Evolutionary conservation across 2,113 vertebrate genomes (phyloP), one percentile per base, ranked within the genome.

Genomic region (Blennius ocellaris): DNA sequence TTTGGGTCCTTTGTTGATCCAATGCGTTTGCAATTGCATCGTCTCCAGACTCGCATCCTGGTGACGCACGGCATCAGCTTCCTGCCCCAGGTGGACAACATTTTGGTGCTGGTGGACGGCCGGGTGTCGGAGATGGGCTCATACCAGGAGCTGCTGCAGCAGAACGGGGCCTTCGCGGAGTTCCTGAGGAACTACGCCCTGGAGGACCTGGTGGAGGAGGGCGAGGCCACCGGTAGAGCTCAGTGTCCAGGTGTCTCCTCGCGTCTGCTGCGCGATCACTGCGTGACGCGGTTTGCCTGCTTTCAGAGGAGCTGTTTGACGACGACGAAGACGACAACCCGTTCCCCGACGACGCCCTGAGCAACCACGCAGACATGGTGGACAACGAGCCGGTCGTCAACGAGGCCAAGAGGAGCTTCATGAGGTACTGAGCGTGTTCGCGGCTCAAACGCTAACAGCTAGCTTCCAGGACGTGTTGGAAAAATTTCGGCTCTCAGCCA

Each of bases 51-150:
- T 0, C 93, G 97, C 47, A 86, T 99, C 61, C 89, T 98, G 79
- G 98, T 99, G 88, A 99, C 97, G 0, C 97, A 99, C 0, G 90
- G 96, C 78, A 94, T 98, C 90, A 96, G 93, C 90, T 99, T 97
- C 92, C 94, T 99, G 83, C 95, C 98, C 36, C 97, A 99, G 87
- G 95, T 96, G 15, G 96, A 99, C 76, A 93, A 96, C 60, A 94
- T 99, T 44, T 50, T 98, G 64, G 97, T 99, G 73, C 81, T 99
- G 8, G 94, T 96, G 78, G 94, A 97, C 0, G 98, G 98, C 12
- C 91, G 84, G 52, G 93, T 99, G 77, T 96, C 97, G 0, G 97
- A 99, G 82, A 95, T 92, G 93, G 98, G 98, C 60, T 97, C 97
- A 69, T 96, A 97, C 81, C 92, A 96, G 63, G 93, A 94, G 10